phyloP scores from a whole-genome alignment of 2,888 invertebrate genomes.

The Sclerodermus sp. region DNA sequence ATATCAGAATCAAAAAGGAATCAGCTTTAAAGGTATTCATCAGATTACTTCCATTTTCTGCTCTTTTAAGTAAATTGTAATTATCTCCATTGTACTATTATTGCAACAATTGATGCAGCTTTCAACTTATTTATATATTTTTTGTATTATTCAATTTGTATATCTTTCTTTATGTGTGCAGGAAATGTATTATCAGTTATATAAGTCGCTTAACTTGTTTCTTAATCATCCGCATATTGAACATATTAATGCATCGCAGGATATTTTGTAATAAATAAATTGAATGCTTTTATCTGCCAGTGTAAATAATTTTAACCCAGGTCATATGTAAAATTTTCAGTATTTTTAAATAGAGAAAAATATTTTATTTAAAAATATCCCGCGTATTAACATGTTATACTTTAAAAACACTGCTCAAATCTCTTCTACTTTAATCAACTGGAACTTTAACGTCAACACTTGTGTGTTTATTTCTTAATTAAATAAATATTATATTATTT shows the following conservation, averaged over 20 bases:
- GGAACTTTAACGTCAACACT: conserved; percentile 43
- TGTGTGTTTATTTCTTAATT: conserved; percentile 31
- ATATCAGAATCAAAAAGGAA: conserved; percentile 41
- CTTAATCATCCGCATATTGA: conserved; percentile 20
- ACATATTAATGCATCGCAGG: conserved; percentile 25
- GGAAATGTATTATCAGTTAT: too few relatives aligned
- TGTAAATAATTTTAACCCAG: too few relatives aligned
- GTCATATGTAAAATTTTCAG: too few relatives aligned
- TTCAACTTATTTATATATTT: conserved; percentile 9
- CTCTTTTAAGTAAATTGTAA: conserved; percentile 22
- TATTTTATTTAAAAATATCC: conserved; percentile 11
- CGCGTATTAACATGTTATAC: conserved; percentile 24
- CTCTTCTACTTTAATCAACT: conserved; percentile 27
- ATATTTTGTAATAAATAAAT: conserved; percentile 10
- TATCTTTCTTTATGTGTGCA: conserved; percentile 23
- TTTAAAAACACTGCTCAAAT: conserved; percentile 21
- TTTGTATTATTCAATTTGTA: neutral
- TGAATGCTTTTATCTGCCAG: neutral
- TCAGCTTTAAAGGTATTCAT: conserved; percentile 28
- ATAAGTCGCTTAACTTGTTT: too few relatives aligned
- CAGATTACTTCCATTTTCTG: conserved; percentile 15
- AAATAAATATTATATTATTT: conserved; percentile 49
- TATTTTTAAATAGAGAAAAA: too few relatives aligned
- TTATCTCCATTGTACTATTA: conserved; percentile 36
- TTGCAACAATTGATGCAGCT: conserved; percentile 36